Percentiles rank a stretch among this genome's conserved stretches.
These are phyloP conservation scores for Ursus arctos DNA, from an alignment of 2,113 vertebrate genomes.

Conservation along the genomic window DNA sequence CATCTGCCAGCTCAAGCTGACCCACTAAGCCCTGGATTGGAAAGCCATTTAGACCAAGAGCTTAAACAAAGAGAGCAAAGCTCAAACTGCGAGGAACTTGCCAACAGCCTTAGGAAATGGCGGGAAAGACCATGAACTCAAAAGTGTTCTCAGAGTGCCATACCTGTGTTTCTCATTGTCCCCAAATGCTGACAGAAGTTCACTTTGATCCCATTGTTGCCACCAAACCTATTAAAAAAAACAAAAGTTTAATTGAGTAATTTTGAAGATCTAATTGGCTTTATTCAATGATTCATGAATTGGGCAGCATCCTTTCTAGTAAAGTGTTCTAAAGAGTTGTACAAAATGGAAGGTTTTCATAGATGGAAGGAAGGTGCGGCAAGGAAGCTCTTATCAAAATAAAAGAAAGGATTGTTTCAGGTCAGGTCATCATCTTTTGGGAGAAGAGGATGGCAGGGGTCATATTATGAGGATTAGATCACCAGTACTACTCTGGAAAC, in stretches of 20 bases:
- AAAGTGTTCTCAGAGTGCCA: background rate
- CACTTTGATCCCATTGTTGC: background rate
- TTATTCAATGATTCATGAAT: background rate
- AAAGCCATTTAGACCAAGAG: background rate
- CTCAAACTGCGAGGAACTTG: background rate
- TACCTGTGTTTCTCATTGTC: background rate
- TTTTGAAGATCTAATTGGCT: background rate
- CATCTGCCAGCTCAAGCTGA: background rate
- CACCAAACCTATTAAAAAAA: background rate
- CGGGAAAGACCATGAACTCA: background rate
- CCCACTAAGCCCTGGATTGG: background rate
- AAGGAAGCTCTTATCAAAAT: background rate
- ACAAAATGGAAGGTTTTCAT: background rate
- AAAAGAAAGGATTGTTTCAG: background rate
- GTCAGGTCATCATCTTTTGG: background rate
- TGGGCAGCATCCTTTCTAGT: background rate
- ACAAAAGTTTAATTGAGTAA: background rate
- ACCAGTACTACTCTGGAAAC: background rate
- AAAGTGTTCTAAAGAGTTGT: background rate
- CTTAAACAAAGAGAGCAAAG: background rate
- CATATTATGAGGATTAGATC: background rate
- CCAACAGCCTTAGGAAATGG: background rate
- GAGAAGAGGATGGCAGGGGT: background rate
- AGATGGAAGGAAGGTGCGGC: background rate
- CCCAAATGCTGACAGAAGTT: background rate